Base-by-base conservation (phyloP, 2,888 invertebrate genomes). In the Cephus rjabovi region DNA sequence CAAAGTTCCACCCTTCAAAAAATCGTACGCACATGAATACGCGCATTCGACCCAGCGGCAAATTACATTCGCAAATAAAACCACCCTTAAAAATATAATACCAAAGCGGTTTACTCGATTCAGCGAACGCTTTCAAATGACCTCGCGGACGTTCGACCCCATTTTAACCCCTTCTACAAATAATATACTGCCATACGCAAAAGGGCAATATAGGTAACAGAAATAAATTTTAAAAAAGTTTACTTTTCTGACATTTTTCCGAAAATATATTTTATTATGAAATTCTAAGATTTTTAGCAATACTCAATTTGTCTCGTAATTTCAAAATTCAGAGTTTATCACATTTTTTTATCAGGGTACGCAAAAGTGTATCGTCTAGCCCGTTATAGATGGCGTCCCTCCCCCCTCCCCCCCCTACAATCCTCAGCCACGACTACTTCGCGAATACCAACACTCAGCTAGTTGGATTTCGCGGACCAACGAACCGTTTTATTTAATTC, bases 401-500 rank as follows among this genome's bases (percentile, higher is more conserved):
- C 6, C 15, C 15, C 6, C 11, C 35, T 0, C 37, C 1, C 6
- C 23, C 6, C 6, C 15, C 12, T 31, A 31, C 31, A 31, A 35
- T 35, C 40, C 15, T 6, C 15, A 6, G 1, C 15, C 2, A 23
- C 9, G 56, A 56, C 56, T 56, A 56, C 23, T 56, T 56, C 23
- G 23, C 56, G 56, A 56, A 56, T 56, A 56, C 56, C 75, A 77
- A 81, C 77, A 78, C 79, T 75, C 81, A 77, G 81, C 79, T 80
- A 80, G 79, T 81, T 81, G 81, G 80, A 82, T 81, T 85, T 82
- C 77, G 80, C 82, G 80, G 81, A 81, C 81, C 84, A 82, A 69
- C 81, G 81, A 82, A 77, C 81, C 83, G 81, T 83, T 85, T 83
- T 83, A 82, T 83, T 85, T 84, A 83, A 82, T 85, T 83, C 82